Evolutionary conservation across 2,797 vertebrate species (phyloP).

Genomic region (Gouania willdenowi): DNA sequence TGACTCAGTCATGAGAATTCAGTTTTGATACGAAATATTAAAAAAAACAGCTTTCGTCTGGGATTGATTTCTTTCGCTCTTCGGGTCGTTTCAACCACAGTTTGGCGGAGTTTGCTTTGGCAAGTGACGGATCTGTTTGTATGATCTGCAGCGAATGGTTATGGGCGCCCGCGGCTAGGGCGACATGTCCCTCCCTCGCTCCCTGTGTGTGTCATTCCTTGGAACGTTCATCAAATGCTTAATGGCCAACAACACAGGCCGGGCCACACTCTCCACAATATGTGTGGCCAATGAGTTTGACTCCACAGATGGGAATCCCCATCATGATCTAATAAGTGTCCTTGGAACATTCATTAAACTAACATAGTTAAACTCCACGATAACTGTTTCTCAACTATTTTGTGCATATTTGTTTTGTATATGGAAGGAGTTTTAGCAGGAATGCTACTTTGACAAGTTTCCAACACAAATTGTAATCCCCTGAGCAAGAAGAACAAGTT

Average conservation of each 20-base stretch:
- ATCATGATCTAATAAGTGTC: constrained; percentile 50
- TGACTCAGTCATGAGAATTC: background rate
- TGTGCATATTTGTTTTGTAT: no score
- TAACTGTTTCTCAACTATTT: no score
- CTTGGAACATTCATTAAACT: no score
- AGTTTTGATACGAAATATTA: no score
- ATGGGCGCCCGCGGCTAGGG: constrained; percentile 37
- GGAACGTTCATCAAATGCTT: constrained; percentile 57
- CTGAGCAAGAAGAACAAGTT: no score
- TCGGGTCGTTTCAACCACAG: constrained; percentile 18
- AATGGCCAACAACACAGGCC: constrained; percentile 55
- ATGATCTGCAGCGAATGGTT: constrained; percentile 39
- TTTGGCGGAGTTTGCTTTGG: constrained; percentile 46
- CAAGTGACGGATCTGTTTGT: constrained; percentile 53
- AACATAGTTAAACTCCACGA: no score
- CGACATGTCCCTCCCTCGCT: constrained; percentile 31
- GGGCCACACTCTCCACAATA: constrained; percentile 28
- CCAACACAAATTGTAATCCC: no score
- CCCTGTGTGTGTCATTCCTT: constrained; percentile 28
- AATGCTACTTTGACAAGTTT: no score
- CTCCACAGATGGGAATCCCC: constrained; percentile 49
- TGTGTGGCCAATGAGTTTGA: constrained; percentile 29
- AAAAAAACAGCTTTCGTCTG: no score
- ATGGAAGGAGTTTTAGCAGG: no score
- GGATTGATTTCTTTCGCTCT: constrained; percentile 1